Evolutionary conservation across 2,797 vertebrate species (phyloP).

Genomic region (Mycteria americana): DNA sequence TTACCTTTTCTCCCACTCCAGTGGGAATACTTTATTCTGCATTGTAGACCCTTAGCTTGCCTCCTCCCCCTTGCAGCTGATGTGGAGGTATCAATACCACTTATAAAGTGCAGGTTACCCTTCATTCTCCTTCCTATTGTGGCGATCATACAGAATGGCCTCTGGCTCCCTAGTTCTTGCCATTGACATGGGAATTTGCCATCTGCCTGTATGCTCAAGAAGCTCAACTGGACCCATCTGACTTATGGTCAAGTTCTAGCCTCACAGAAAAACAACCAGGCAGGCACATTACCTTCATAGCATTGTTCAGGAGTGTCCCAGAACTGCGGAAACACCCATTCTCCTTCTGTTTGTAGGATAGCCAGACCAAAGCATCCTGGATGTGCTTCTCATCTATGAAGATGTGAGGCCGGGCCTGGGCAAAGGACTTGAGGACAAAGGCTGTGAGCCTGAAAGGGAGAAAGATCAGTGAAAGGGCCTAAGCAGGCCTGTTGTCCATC

Average conservation of each 20-base stretch:
- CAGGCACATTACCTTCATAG: constrained; percentile 77
- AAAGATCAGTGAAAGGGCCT: neutral
- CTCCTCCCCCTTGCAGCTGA: neutral
- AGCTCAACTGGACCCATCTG: neutral
- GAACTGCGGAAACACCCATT: constrained; percentile 83
- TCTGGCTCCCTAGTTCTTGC: neutral
- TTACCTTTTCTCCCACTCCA: neutral
- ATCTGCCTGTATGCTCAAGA: neutral
- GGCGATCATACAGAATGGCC: accelerated
- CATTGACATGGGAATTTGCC: neutral
- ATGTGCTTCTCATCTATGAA: constrained; percentile 79
- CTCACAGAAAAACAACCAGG: neutral
- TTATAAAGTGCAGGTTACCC: neutral
- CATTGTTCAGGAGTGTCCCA: constrained; percentile 83
- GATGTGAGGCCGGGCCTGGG: constrained; percentile 75
- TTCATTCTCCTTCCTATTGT: neutral
- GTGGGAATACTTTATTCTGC: neutral
- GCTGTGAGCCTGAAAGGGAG: constrained; percentile 83
- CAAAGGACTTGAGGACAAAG: constrained; percentile 89
- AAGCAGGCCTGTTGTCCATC: neutral
- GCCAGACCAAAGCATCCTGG: constrained; percentile 71
- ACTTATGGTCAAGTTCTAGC: neutral
- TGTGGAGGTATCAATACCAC: neutral
- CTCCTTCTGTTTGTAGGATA: constrained; percentile 69
- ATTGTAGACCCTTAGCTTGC: neutral